Conservation (phyloP, 2,797 vertebrate genomes). For the Acanthurus lineatus region DNA sequence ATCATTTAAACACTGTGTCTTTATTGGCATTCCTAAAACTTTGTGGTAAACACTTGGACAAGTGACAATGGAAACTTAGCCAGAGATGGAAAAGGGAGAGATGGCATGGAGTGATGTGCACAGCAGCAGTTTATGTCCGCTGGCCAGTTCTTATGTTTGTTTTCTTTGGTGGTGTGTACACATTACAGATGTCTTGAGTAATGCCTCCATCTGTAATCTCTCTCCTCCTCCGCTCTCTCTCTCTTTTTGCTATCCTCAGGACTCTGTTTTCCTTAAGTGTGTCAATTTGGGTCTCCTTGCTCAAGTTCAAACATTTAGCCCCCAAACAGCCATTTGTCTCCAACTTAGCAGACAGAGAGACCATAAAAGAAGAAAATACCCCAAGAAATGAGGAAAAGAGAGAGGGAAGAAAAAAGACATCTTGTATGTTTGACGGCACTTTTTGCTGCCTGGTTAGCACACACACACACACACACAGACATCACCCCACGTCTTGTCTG, state of each 20-base stretch:
- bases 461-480: conserved; percentile 14
- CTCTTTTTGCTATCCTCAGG: conserved; percentile 72
- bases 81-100: conserved; percentile 32
- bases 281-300: conserved; percentile 84
- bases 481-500: conserved; percentile 71
- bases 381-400: conserved; percentile 72
- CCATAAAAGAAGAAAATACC: conserved; percentile 79
- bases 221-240: conserved; percentile 41
- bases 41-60: conserved; percentile 36
- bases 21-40: conserved; percentile 16
- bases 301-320: conserved; percentile 87
- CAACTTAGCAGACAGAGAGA: conserved; percentile 75
- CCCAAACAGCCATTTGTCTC: conserved; percentile 81
- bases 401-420: conserved; percentile 60
- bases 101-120: conserved; percentile 41
- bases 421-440: conserved; percentile 82
- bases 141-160: conserved; percentile 78
- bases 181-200: conserved; percentile 86
- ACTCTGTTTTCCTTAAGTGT: conserved; percentile 82
- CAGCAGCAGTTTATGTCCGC: conserved; percentile 69
- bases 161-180: conserved; percentile 80
- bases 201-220: conserved; percentile 83
- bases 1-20: neutral
- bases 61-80: conserved; percentile 31
- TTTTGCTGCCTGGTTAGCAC: conserved; percentile 79